phyloP scores from a whole-genome alignment of 2,888 invertebrate genomes.

The Platycheirus rosarum region DNA sequence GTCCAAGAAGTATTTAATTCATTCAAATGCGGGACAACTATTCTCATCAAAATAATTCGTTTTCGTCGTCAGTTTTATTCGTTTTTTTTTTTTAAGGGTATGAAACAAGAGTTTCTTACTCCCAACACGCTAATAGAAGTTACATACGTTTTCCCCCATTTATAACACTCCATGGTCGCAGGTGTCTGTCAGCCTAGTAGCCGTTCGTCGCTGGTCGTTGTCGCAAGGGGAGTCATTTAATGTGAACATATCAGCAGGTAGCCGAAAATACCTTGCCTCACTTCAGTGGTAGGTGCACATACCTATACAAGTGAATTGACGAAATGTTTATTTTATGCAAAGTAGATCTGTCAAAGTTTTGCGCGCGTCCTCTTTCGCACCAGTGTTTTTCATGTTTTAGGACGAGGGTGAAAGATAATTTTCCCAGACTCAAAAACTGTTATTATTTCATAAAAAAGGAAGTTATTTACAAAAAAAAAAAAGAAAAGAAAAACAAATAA shows the following conservation, averaged over 20 bases:
- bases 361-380: background rate
- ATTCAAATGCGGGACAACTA: constrained; percentile 47
- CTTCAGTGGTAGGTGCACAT: background rate
- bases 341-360: constrained; percentile 19
- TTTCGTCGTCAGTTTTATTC: background rate
- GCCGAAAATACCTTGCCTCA: constrained; percentile 14
- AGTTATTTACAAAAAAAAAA: too few relatives aligned
- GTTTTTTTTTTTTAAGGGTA: constrained; percentile 31
- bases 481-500: too few relatives aligned
- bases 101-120: background rate
- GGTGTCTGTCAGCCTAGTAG: too few relatives aligned
- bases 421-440: too few relatives aligned
- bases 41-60: background rate
- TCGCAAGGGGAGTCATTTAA: constrained; percentile 22
- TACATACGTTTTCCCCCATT: background rate
- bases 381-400: too few relatives aligned
- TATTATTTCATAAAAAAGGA: too few relatives aligned
- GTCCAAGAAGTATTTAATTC: background rate
- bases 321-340: constrained; percentile 55
- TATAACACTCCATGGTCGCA: constrained; percentile 20
- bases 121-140: too few relatives aligned
- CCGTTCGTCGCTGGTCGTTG: too few relatives aligned
- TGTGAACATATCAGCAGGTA: constrained; percentile 52
- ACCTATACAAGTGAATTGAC: constrained; percentile 20
- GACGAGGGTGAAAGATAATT: too few relatives aligned